phyloP scores from a whole-genome alignment of 1,140 invertebrate species.

The Ylistrum balloti region DNA sequence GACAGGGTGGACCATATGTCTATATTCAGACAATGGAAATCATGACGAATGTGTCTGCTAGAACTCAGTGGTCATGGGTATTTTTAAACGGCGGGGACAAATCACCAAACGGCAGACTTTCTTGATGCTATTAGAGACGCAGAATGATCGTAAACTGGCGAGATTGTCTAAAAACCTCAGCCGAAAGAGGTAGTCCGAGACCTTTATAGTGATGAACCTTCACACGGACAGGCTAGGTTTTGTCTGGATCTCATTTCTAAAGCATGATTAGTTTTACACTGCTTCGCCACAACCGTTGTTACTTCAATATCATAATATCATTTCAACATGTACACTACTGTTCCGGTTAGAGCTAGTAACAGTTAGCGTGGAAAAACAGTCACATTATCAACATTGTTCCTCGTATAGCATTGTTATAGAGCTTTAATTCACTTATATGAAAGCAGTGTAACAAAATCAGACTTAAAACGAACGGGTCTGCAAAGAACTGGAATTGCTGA shows the following conservation, averaged over 20 bases:
- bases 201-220: slow-evolving; percentile 24
- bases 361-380: no score
- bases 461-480: not conserved
- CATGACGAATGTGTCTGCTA: not conserved
- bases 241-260: not conserved
- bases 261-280: slow-evolving; percentile 26
- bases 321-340: not conserved
- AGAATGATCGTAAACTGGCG: not conserved
- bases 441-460: not conserved
- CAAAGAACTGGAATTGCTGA: not conserved
- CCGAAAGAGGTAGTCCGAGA: not conserved
- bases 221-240: not conserved
- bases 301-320: not conserved
- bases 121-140: not conserved
- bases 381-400: no score
- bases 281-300: not conserved
- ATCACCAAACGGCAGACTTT: slow-evolving; percentile 14
- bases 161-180: not conserved
- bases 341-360: not conserved
- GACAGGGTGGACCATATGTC: not conserved
- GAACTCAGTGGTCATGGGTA: not conserved
- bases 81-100: not conserved
- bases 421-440: not conserved
- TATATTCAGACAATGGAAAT: not conserved
- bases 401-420: no score